phyloP scores from a whole-genome alignment of 2,888 invertebrate species.

The Druceiella hillmani region DNA sequence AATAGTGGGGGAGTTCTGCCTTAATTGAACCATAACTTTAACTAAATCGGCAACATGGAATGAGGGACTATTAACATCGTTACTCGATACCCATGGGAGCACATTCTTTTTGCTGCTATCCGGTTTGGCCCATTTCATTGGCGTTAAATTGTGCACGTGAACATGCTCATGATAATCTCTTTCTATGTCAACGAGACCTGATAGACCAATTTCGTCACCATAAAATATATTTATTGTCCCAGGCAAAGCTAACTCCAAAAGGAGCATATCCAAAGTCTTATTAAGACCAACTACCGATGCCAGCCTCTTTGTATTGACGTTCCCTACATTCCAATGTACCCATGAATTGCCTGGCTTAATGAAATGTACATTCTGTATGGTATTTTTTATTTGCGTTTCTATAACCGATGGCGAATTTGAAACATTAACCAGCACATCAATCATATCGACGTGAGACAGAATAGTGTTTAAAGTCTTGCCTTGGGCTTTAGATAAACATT shows the following conservation, averaged over 20 bases:
- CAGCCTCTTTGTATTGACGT: constrained; percentile 56
- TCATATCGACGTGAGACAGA: constrained; percentile 62
- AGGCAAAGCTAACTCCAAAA: constrained; percentile 77
- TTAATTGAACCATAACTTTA: constrained; percentile 53
- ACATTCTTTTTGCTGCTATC: constrained; percentile 42
- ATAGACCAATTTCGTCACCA: constrained; percentile 82
- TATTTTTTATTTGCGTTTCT: too few relatives aligned
- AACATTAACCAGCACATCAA: constrained; percentile 66
- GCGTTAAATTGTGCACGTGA: constrained; percentile 62
- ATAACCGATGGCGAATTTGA: too few relatives aligned
- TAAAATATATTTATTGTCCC: constrained; percentile 85
- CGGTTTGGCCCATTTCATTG: constrained; percentile 59
- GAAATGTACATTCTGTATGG: too few relatives aligned
- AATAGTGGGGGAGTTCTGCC: constrained; percentile 62
- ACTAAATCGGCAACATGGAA: constrained; percentile 53
- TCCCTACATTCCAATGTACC: constrained; percentile 76
- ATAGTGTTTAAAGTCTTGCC: constrained; percentile 51
- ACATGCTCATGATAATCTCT: constrained; percentile 54
- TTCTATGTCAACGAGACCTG: constrained; percentile 51
- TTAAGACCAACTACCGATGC: constrained; percentile 54
- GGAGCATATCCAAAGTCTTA: constrained; percentile 60
- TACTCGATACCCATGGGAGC: constrained; percentile 61
- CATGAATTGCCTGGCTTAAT: constrained; percentile 63
- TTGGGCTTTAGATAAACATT: constrained; percentile 44
- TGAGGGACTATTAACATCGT: constrained; percentile 39